phyloP scores from a whole-genome alignment of 1,140 invertebrate species.

The Dolichoris vasculosae region DNA sequence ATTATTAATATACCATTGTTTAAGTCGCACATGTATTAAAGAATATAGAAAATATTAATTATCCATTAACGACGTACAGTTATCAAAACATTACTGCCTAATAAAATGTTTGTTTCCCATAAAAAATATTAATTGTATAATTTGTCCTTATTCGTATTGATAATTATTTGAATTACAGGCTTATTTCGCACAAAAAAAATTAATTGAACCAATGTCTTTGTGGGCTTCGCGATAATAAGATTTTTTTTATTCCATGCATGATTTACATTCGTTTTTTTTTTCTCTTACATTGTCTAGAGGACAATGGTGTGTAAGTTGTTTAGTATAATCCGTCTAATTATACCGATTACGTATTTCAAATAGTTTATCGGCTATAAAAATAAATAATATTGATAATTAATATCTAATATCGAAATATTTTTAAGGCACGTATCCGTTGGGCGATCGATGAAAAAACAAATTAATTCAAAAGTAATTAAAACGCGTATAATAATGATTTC shows the following conservation, averaged over 20 bases:
- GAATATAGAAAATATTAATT: background rate
- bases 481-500: background rate
- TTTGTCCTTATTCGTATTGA: background rate
- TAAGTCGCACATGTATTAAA: background rate
- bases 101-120: background rate
- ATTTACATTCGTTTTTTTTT: background rate
- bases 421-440: background rate
- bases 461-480: background rate
- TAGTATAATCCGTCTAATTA: no score
- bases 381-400: background rate
- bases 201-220: background rate
- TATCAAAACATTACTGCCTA: background rate
- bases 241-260: background rate
- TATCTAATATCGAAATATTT: background rate
- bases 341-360: no score
- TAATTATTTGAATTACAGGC: background rate
- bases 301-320: no score
- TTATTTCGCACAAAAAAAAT: background rate
- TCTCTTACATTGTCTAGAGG: background rate
- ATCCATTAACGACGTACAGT: background rate
- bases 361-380: background rate
- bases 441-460: no score
- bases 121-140: background rate
- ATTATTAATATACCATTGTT: background rate
- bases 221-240: background rate